A percentile compares a stretch with the other conserved stretches of the same genome.
These are phyloP conservation scores for Potamarius usumacintae DNA, from an alignment of 2,113 vertebrate species.

Conservation along the genomic window DNA sequence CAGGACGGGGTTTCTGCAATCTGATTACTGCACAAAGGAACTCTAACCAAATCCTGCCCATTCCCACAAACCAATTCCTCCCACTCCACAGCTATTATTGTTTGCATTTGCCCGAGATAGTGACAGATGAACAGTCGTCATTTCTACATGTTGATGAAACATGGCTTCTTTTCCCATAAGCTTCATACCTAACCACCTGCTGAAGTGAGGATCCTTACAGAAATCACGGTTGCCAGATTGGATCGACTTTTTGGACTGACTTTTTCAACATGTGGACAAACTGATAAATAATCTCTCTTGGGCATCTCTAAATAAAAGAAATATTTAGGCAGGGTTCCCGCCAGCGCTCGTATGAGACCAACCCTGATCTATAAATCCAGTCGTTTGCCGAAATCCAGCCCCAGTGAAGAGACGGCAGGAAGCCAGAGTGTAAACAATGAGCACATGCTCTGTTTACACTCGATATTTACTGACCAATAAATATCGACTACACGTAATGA, in stretches of 20 bases:
- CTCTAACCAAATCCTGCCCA: neutral
- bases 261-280: neutral
- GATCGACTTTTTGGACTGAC: neutral
- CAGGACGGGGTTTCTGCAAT: neutral
- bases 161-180: neutral
- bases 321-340: too few species aligned
- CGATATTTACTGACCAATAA: too few species aligned
- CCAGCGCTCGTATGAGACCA: too few species aligned
- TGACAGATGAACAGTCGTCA: neutral
- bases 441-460: too few species aligned
- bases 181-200: neutral
- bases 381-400: too few species aligned
- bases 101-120: neutral
- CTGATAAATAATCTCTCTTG: too few species aligned
- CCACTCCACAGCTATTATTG: neutral
- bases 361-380: too few species aligned
- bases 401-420: too few species aligned
- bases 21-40: neutral
- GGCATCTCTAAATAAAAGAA: too few species aligned
- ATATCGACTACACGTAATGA: too few species aligned
- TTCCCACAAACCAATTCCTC: neutral
- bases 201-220: neutral
- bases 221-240: neutral
- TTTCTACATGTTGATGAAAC: neutral
- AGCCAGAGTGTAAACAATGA: too few species aligned